Percentiles rank a stretch among this genome's conserved stretches.
Conservation (phyloP, 2,113 vertebrate genomes). For the Gadus chalcogrammus region DNA sequence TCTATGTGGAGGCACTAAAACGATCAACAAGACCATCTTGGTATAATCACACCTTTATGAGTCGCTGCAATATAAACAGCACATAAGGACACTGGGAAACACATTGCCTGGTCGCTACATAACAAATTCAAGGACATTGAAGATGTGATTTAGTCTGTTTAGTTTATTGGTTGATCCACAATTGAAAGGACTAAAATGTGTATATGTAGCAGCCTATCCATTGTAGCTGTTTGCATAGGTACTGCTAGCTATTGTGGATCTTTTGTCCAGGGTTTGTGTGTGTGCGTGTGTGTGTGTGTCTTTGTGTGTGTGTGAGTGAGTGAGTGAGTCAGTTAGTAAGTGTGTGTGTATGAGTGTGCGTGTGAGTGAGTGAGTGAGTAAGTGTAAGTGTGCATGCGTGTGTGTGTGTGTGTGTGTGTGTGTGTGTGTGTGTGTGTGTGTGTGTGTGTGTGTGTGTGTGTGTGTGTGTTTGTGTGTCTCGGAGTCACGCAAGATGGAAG, state of each 20-base stretch:
- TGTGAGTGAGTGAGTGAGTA: slow-evolving; percentile 20
- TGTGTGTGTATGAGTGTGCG: slow-evolving; percentile 16
- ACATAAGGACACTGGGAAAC: too few species aligned
- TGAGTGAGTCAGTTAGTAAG: slow-evolving; percentile 7
- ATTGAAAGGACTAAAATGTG: too few species aligned
- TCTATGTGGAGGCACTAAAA: too few species aligned
- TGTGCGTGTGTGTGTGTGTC: slow-evolving; percentile 7
- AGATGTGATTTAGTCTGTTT: too few species aligned
- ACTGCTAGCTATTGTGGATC: slow-evolving; percentile 10
- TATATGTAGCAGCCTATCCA: slow-evolving; percentile 8
- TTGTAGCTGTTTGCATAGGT: slow-evolving; percentile 25
- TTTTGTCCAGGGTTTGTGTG: slow-evolving; percentile 23
- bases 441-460: slow-evolving; percentile 18
- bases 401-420: slow-evolving; percentile 6
- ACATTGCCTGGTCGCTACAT: too few species aligned
- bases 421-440: slow-evolving; percentile 5
- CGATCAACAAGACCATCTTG: too few species aligned
- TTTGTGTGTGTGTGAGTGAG: slow-evolving; percentile 9
- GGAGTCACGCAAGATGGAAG: slow-evolving; percentile 57
- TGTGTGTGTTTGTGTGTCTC: slow-evolving; percentile 32
- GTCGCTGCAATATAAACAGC: too few species aligned
- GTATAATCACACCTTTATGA: too few species aligned
- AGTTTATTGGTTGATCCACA: too few species aligned
- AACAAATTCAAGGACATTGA: too few species aligned
- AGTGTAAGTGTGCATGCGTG: slow-evolving; percentile 13